phyloP scores from a whole-genome alignment of 2,797 vertebrate species.

The Myripristis murdjan region DNA sequence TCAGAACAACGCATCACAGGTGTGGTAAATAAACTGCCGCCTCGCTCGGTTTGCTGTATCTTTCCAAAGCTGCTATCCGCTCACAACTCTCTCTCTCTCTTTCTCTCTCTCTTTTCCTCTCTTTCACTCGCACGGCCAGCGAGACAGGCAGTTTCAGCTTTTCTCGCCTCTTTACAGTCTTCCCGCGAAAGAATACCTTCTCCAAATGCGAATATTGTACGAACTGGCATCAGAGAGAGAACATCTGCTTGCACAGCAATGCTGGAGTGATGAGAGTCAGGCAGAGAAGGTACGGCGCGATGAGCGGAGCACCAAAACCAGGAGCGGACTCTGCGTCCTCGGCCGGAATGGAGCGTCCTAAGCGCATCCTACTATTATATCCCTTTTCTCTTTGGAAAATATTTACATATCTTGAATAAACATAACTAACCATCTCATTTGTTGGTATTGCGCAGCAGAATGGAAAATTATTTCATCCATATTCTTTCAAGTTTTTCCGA shows the following conservation, averaged over 20 bases:
- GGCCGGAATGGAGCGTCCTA: slow-evolving; percentile 74
- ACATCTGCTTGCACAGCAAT: slow-evolving; percentile 88
- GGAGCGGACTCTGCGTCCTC: slow-evolving; percentile 74
- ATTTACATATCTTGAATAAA: slow-evolving; percentile 70
- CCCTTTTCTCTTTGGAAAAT: slow-evolving; percentile 3
- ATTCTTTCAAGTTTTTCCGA: slow-evolving; percentile 17
- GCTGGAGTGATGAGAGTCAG: slow-evolving; percentile 81
- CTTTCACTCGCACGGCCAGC: slow-evolving; percentile 24
- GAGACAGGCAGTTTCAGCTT: slow-evolving; percentile 52
- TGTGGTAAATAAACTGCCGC: slow-evolving; percentile 80
- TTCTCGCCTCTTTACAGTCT: slow-evolving; percentile 65
- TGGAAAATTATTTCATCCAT: slow-evolving; percentile 49
- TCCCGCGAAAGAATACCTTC: slow-evolving; percentile 60
- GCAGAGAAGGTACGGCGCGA: slow-evolving; percentile 71
- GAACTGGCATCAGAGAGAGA: slow-evolving; percentile 76
- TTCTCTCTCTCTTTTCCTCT: slow-evolving; percentile 49
- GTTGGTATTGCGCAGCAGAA: slow-evolving; percentile 36
- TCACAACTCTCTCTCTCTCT: slow-evolving; percentile 55
- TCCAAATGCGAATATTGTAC: slow-evolving; percentile 69
- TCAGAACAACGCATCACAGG: slow-evolving; percentile 88
- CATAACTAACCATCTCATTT: slow-evolving; percentile 50
- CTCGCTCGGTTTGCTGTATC: slow-evolving; percentile 32
- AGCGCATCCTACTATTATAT: slow-evolving; percentile 41
- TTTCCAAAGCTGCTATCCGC: slow-evolving; percentile 50
- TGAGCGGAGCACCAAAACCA: slow-evolving; percentile 82